Conservation (phyloP, 2,888 invertebrate genomes). For the Ennomos erosarius region DNA sequence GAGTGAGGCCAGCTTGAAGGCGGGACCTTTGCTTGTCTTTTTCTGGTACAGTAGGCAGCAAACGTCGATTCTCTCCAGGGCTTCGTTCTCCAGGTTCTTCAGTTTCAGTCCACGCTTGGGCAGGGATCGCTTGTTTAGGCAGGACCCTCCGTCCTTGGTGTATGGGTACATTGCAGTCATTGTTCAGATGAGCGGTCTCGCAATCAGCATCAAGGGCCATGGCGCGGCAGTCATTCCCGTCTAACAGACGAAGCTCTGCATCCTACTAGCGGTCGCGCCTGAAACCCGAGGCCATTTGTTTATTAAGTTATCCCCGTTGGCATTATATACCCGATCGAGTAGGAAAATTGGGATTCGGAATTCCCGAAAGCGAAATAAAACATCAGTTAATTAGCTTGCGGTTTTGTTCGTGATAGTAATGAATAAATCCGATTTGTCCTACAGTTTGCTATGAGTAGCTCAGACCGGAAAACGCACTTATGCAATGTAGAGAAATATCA, state of each 20-base stretch:
- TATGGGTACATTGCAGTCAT: conserved; percentile 46
- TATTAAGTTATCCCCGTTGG: conserved; percentile 1
- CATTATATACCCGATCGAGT: conserved; percentile 29
- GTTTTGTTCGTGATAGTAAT: conserved; percentile 34
- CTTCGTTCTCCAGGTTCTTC: conserved; percentile 56
- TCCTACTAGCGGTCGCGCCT: conserved; percentile 32
- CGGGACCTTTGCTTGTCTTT: conserved; percentile 49
- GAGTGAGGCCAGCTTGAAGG: conserved; percentile 66
- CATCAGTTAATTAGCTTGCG: conserved; percentile 38
- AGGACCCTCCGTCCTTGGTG: conserved; percentile 58
- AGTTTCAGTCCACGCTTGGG: conserved; percentile 67
- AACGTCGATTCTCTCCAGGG: conserved; percentile 64
- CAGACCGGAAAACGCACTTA: conserved; percentile 34
- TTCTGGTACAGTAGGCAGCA: conserved; percentile 51
- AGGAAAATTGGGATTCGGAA: conserved; percentile 35
- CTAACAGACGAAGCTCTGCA: conserved; percentile 26
- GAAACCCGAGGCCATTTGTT: conserved; percentile 18
- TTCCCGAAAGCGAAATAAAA: conserved; percentile 33
- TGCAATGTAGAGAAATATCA: conserved; percentile 28
- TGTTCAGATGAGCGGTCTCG: conserved; percentile 58
- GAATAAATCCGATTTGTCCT: conserved; percentile 23
- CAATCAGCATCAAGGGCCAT: conserved; percentile 69
- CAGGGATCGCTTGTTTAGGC: conserved; percentile 54
- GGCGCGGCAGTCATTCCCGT: conserved; percentile 33
- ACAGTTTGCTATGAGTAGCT: conserved; percentile 24